phyloP scores from a whole-genome alignment of 2,113 vertebrate genomes.

The Pogona vitticeps region DNA sequence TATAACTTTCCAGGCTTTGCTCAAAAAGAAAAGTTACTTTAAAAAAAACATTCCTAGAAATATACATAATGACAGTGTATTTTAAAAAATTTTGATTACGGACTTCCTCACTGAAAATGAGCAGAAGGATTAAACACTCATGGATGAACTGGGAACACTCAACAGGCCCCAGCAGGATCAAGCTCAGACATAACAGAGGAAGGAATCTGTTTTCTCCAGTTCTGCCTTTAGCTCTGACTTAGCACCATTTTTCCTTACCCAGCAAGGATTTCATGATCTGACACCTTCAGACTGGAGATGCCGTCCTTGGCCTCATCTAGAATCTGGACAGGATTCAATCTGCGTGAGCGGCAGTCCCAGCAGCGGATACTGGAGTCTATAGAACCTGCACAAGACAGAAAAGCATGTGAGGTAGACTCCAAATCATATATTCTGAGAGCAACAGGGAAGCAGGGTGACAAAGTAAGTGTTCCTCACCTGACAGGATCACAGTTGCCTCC shows the following conservation, averaged over 20 bases:
- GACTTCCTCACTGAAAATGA: background rate
- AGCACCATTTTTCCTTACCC: constrained; percentile 76
- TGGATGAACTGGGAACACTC: background rate
- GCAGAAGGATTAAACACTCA: background rate
- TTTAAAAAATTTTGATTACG: background rate
- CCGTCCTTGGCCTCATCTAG: constrained; percentile 88
- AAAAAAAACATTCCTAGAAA: background rate
- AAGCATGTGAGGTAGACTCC: background rate
- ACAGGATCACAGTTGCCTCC: constrained; percentile 89
- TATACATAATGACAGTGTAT: background rate
- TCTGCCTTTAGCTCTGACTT: background rate
- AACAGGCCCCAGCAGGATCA: background rate
- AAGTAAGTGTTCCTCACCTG: constrained; percentile 75
- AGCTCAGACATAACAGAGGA: background rate
- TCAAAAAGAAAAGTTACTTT: background rate
- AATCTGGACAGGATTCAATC: constrained; percentile 83
- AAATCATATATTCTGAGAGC: no score
- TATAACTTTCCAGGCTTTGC: background rate
- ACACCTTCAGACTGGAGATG: constrained; percentile 90
- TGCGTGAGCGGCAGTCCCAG: constrained; percentile 90
- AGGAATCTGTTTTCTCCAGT: background rate
- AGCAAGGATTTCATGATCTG: constrained; percentile 85
- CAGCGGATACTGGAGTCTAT: constrained; percentile 89
- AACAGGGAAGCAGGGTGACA: background rate
- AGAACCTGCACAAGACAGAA: constrained; percentile 77